Base-by-base conservation (phyloP, 2,797 vertebrate species). In the Aulostomus chinensis region DNA sequence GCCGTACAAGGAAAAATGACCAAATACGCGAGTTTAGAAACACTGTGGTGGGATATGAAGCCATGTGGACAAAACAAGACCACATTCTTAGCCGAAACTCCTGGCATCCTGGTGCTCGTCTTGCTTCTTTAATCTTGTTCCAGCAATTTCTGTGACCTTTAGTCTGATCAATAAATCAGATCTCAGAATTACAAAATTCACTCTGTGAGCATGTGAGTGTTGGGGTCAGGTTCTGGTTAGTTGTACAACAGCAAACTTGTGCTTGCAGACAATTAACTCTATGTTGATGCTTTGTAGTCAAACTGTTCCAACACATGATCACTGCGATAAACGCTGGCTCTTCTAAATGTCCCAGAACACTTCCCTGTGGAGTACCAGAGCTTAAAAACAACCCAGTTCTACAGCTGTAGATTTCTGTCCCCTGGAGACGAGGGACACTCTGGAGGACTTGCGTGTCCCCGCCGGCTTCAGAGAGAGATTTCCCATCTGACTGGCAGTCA, bases 401-500 rank as follows among this genome's bases (percentile, higher is more conserved):
- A 52, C 36, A 40, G 18, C 21, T 10, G 16, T n/a, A 17, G 14
- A 14, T 43, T 32, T 16, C 2, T 6, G 6, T 9, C 33, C 38
- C 30, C 22, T n/a, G 11, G 32, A 46, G 52, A 58, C 30, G 7
- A 49, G 37, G 33, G n/a, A 53, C 1, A 24, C 33, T 16, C 16
- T 1, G 26, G 49, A 47, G n/a, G n/a, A n/a, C n/a, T n/a, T n/a
- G n/a, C 16, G 14, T 9, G 36, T 24, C 1, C 11, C 45, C 30
- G 49, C 29, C 3, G 11, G 41, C 32, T 25, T 1, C 31, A 20
- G 24, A 36, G 16, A 10, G 59, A 57, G 30, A 36, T 25, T 50
- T 47, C 38, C 48, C 52, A 7, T 45, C 63, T 49, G 63, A 68
- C 57, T 12, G 31, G 25, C 33, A 50, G 68, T 75, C 72, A 69